phyloP scores from a whole-genome alignment of 2,797 vertebrate genomes.

The Hemitrygon akajei region DNA sequence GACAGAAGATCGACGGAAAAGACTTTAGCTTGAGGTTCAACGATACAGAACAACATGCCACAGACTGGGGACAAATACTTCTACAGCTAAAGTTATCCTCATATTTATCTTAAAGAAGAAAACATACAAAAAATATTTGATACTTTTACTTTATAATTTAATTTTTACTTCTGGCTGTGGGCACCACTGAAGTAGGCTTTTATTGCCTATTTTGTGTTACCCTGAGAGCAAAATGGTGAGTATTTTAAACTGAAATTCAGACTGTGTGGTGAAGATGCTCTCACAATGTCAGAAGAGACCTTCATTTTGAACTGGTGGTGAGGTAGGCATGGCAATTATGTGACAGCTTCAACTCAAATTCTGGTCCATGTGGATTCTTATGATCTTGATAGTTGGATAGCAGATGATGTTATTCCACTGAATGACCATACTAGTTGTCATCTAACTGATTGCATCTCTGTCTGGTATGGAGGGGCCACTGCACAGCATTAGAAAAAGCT shows the following conservation, averaged over 20 bases:
- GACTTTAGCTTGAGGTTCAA: not conserved
- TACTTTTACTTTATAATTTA: not conserved
- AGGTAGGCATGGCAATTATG: not conserved
- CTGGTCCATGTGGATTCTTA: not conserved
- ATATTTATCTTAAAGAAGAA: not conserved
- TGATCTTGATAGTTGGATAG: no score
- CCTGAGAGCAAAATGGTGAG: not conserved
- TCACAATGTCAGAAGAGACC: not conserved
- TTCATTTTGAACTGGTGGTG: not conserved
- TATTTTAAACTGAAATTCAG: not conserved
- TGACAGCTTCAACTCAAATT: not conserved
- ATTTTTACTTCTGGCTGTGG: not conserved
- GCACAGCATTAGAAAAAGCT: no score
- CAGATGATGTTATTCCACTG: no score
- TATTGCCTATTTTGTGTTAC: not conserved
- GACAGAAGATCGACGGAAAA: conserved; percentile 36
- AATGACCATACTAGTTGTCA: no score
- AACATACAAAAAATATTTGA: not conserved
- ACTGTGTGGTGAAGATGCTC: not conserved
- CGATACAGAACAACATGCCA: not conserved
- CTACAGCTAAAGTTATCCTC: not conserved
- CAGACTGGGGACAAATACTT: not conserved
- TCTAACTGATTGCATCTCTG: no score
- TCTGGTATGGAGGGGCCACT: no score
- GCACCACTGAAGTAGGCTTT: not conserved